Percentiles rank a stretch among this genome's conserved stretches.
Evolutionary conservation across 2,113 vertebrate genomes (phyloP).

Genomic region (Phyllostomus hastatus): DNA sequence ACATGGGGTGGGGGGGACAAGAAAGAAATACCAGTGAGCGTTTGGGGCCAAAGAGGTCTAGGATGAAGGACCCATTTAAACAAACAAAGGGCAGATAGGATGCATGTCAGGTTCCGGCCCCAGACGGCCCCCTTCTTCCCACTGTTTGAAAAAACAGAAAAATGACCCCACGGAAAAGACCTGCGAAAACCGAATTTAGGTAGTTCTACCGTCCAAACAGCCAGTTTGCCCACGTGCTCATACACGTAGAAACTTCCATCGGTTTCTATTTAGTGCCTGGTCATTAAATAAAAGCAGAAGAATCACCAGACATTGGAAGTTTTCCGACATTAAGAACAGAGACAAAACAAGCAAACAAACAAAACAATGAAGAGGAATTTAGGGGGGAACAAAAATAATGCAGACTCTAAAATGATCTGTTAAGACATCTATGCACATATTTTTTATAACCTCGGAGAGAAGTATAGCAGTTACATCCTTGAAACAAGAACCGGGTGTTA

Average conservation of each 20-base stretch:
- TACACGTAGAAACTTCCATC: not conserved
- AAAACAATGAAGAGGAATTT: not conserved
- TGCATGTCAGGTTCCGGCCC: rapidly evolving
- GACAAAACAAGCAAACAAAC: not conserved
- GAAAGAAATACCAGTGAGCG: not conserved
- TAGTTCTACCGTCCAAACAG: not conserved
- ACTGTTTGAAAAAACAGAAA: not conserved
- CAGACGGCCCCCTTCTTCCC: not conserved
- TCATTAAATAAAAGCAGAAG: not conserved
- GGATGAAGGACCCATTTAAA: not conserved
- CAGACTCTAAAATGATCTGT: not conserved
- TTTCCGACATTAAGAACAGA: not conserved
- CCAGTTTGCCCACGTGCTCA: not conserved
- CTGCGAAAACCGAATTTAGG: not conserved
- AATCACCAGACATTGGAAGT: not conserved
- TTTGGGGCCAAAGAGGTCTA: not conserved
- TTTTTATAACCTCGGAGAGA: not conserved
- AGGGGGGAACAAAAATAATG: not conserved
- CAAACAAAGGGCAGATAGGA: not conserved
- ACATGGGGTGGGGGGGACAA: not conserved
- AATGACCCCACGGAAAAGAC: not conserved
- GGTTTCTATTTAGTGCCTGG: not conserved
- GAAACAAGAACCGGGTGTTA: not conserved
- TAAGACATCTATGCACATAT: not conserved
- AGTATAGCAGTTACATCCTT: too few relatives aligned